Percentiles rank a stretch among this genome's conserved stretches.
These are phyloP conservation scores for Antigone vipio DNA, from an alignment of 2,113 vertebrate species.

Conservation along the genomic window DNA sequence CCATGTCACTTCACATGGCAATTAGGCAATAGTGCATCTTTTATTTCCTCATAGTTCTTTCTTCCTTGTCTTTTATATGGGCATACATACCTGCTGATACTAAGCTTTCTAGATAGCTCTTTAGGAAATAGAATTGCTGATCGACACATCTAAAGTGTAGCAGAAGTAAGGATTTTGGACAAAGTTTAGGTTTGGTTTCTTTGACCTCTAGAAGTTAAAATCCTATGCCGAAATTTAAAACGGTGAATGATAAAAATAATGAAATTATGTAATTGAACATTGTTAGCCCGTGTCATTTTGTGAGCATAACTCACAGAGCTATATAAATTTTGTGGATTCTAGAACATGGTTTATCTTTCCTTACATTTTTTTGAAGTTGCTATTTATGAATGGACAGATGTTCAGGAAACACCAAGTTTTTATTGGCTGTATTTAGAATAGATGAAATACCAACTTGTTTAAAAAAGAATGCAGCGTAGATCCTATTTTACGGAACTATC, in stretches of 20 bases:
- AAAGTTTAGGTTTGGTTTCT: neutral
- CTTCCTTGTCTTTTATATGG: neutral
- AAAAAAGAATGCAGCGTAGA: neutral
- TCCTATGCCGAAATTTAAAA: neutral
- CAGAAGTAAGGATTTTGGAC: neutral
- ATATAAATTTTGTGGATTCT: neutral
- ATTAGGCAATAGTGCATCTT: neutral
- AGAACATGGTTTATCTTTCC: neutral
- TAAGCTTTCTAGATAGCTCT: neutral
- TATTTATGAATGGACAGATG: conserved; percentile 41
- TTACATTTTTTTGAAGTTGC: neutral
- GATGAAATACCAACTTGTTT: neutral
- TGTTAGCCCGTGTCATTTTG: neutral
- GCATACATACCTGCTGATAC: neutral
- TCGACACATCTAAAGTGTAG: neutral
- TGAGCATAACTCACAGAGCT: neutral
- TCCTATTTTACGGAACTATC: neutral
- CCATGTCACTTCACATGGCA: neutral
- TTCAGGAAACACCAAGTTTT: conserved; percentile 39
- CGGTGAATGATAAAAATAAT: neutral
- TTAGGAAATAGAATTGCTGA: neutral
- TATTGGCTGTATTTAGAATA: neutral
- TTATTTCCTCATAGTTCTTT: neutral
- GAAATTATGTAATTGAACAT: neutral
- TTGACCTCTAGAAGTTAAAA: neutral